phyloP scores from a whole-genome alignment of 2,113 vertebrate genomes.

The Eleginops maclovinus region DNA sequence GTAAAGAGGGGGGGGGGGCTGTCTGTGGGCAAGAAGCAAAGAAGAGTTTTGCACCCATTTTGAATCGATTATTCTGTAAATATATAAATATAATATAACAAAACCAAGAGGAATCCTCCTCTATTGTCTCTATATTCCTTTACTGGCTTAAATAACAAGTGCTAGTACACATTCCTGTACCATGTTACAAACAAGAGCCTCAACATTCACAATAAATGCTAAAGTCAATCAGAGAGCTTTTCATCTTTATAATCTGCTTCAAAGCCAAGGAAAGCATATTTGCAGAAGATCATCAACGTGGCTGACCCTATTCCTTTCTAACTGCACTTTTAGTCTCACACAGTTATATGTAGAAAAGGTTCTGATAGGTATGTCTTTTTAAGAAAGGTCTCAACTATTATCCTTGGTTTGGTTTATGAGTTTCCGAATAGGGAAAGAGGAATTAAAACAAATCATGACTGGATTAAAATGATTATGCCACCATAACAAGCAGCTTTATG shows the following conservation, averaged over 20 bases:
- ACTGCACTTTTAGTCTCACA: background rate
- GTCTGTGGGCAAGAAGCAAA: conserved; percentile 28
- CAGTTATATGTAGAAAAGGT: background rate
- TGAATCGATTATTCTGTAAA: background rate
- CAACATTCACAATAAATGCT: background rate
- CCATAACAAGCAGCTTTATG: background rate
- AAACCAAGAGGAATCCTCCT: background rate
- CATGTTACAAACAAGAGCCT: background rate
- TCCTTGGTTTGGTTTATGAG: background rate
- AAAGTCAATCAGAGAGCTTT: background rate
- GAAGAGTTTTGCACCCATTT: conserved; percentile 42
- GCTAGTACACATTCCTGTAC: background rate
- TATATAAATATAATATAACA: conserved; percentile 15
- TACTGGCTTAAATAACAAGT: background rate
- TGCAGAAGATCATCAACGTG: background rate
- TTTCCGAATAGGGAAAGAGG: background rate
- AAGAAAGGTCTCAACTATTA: background rate
- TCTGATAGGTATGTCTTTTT: background rate
- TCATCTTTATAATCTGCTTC: background rate
- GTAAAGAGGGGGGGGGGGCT: conserved; percentile 2
- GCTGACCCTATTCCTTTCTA: background rate
- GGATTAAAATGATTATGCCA: background rate
- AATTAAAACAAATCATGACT: background rate
- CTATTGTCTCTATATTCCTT: background rate
- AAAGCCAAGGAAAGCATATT: background rate